A percentile compares a stretch with the other conserved stretches of the same genome.
phyloP scores from a whole-genome alignment of 2,888 invertebrate species.

The Ophonus ardosiacus region DNA sequence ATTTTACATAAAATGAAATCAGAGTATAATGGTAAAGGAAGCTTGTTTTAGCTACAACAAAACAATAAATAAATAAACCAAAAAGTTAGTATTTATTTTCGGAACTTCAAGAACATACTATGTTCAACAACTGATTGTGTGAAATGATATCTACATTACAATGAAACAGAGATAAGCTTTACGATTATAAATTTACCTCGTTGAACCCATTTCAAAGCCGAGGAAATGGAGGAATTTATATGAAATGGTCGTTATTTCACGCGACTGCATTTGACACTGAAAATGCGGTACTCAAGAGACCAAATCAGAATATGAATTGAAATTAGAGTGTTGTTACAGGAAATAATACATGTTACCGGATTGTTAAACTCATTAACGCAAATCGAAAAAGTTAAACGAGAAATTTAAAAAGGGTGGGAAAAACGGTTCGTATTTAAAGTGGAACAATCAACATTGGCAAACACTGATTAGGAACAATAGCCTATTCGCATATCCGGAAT shows the following conservation, averaged over 20 bases:
- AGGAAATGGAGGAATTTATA: not conserved
- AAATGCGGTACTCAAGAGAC: not conserved
- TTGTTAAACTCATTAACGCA: not conserved
- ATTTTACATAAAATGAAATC: too few species aligned
- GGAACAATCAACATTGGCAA: not conserved
- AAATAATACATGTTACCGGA: not conserved
- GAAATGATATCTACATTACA: not conserved
- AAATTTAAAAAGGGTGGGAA: not conserved
- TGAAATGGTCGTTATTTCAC: not conserved
- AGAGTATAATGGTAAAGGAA: too few species aligned
- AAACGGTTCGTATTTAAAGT: not conserved
- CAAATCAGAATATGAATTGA: not conserved
- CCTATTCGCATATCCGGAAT: too few species aligned
- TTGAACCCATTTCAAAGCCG: not conserved
- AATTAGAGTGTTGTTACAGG: not conserved
- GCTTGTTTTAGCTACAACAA: too few species aligned
- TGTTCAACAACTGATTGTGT: not conserved
- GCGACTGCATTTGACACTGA: not conserved
- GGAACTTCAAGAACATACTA: not conserved
- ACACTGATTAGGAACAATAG: not conserved
- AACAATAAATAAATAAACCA: too few species aligned
- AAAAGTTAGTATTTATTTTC: not conserved
- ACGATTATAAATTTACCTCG: not conserved
- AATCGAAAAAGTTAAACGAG: not conserved
- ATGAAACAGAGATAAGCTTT: not conserved